Evolutionary conservation across 2,797 vertebrate species (phyloP).

Genomic region (Ctenosaura bakeri): DNA sequence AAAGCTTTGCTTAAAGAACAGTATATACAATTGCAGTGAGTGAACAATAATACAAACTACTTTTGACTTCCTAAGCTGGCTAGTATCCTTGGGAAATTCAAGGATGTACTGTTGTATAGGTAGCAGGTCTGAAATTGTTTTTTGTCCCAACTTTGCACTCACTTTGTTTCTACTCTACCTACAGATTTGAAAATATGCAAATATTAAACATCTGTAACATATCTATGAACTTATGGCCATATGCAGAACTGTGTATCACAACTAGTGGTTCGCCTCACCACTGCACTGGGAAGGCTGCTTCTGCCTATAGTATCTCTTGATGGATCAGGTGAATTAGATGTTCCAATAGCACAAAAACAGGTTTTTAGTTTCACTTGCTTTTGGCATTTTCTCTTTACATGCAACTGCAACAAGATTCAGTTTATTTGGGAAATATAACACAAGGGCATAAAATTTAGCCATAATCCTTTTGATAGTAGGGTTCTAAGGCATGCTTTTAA

Average conservation of each 20-base stretch:
- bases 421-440: not conserved
- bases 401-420: not conserved
- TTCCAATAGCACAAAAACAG: not conserved
- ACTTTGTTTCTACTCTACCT: not conserved
- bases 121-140: not conserved
- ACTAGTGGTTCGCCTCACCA: too few species aligned
- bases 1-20: not conserved
- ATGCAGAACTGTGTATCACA: too few species aligned
- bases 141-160: not conserved
- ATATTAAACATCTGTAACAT: not conserved
- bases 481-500: not conserved
- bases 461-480: not conserved
- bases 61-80: not conserved
- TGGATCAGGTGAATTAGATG: not conserved
- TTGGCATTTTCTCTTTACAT: not conserved
- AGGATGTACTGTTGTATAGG: not conserved
- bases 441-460: not conserved
- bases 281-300: too few species aligned
- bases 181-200: not conserved
- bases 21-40: not conserved
- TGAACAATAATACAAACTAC: not conserved
- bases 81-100: not conserved
- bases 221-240: too few species aligned
- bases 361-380: not conserved
- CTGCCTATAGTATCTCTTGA: not conserved